These are phyloP conservation scores for Nestor notabilis DNA, from an alignment of 2,113 vertebrate species.

Conservation along the genomic window DNA sequence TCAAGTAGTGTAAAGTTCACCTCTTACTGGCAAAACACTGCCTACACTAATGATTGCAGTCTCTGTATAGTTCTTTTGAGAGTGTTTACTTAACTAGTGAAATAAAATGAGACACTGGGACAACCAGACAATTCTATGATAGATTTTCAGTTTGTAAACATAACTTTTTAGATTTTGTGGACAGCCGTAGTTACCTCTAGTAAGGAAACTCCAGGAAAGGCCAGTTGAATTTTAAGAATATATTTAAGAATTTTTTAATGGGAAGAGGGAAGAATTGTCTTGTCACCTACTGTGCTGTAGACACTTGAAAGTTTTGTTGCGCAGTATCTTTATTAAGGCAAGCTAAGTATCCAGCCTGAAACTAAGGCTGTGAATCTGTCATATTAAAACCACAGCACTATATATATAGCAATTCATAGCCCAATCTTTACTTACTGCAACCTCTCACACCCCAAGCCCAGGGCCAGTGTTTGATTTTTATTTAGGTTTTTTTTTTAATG, in stretches of 20 bases:
- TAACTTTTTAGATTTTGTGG: neutral
- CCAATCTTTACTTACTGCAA: neutral
- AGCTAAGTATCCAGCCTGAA: neutral
- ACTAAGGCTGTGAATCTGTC: neutral
- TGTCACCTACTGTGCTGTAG: neutral
- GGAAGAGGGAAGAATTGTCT: neutral
- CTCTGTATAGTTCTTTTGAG: neutral
- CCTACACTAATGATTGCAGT: neutral
- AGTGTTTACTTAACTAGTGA: neutral
- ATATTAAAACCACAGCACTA: neutral
- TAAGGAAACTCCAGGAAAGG: neutral
- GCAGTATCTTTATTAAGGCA: neutral
- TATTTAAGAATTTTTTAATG: neutral
- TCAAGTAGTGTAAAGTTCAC: neutral
- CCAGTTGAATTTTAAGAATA: neutral
- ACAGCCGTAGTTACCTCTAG: neutral
- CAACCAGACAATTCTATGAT: neutral
- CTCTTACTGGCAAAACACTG: neutral
- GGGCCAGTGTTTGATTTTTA: neutral
- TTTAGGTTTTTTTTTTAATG: neutral
- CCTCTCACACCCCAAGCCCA: accelerated
- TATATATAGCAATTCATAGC: neutral
- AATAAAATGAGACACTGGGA: neutral
- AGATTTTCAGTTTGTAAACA: neutral
- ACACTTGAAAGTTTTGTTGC: neutral